These are phyloP conservation scores for Chelmon rostratus DNA, from an alignment of 2,797 vertebrate genomes.

Conservation along the genomic window DNA sequence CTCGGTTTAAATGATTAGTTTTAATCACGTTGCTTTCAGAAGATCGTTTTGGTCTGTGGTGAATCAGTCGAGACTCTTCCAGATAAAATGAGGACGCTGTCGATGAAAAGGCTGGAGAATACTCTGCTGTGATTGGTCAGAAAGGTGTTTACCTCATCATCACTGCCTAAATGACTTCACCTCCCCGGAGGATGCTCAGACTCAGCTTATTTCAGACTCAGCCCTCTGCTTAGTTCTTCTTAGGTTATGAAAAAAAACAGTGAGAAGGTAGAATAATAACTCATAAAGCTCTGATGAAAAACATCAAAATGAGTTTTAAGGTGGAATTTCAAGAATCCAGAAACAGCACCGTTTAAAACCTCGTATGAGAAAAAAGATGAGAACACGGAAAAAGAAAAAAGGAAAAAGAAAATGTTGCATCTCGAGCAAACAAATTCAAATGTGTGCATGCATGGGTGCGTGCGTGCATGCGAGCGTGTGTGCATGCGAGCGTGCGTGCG, in stretches of 20 bases:
- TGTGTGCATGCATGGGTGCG: not conserved
- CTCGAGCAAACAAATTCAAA: not conserved
- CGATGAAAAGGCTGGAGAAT: slow-evolving; percentile 18
- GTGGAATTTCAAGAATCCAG: not conserved
- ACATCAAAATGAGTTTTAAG: too few relatives aligned
- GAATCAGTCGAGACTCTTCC: not conserved
- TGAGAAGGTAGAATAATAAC: too few relatives aligned
- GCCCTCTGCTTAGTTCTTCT: too few relatives aligned
- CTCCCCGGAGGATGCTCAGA: slow-evolving; percentile 26
- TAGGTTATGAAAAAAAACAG: too few relatives aligned
- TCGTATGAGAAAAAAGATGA: not conserved
- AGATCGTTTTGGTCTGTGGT: not conserved
- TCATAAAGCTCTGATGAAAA: too few relatives aligned
- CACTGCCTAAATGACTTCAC: slow-evolving; percentile 22
- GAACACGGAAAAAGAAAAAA: not conserved
- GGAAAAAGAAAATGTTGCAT: not conserved
- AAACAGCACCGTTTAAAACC: not conserved
- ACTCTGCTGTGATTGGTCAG: slow-evolving; percentile 28
- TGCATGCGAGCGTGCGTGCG: too few relatives aligned
- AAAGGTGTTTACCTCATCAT: slow-evolving; percentile 25
- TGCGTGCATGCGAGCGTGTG: too few relatives aligned
- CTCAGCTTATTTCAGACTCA: slow-evolving; percentile 9
- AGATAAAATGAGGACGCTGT: not conserved
- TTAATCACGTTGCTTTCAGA: not conserved
- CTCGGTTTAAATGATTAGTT: not conserved